These are phyloP conservation scores for Araneus ventricosus DNA, from an alignment of 1,140 invertebrate genomes.

Conservation along the genomic window DNA sequence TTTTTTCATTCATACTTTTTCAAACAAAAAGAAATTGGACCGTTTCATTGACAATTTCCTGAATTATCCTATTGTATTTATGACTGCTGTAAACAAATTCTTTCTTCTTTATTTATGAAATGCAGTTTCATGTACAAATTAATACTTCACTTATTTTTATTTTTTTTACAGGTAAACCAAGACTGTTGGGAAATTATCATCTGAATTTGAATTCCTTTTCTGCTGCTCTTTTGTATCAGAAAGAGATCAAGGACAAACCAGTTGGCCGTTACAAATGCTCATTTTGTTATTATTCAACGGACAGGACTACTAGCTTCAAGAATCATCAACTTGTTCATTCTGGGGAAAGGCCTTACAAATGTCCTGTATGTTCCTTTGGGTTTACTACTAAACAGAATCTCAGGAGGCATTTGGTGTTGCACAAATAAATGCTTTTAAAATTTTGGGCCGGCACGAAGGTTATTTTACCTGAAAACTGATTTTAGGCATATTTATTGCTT, in stretches of 20 bases:
- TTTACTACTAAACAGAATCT: conserved; percentile 73
- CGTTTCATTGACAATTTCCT: too few species aligned
- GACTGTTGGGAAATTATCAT: neutral
- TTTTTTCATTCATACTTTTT: too few species aligned
- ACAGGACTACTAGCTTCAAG: conserved; percentile 62
- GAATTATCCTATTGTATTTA: too few species aligned
- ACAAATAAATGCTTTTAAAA: neutral
- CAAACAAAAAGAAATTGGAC: too few species aligned
- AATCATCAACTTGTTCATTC: conserved; percentile 64
- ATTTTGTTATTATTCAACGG: conserved; percentile 50
- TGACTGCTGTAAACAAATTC: too few species aligned
- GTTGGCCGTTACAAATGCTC: conserved; percentile 32
- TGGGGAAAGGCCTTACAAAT: conserved; percentile 61
- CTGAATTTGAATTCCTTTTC: conserved; percentile 4
- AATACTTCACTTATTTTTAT: neutral
- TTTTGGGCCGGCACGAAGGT: neutral
- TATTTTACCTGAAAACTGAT: too few species aligned
- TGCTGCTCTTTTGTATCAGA: neutral
- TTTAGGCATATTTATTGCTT: too few species aligned
- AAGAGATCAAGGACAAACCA: neutral
- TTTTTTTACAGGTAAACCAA: conserved; percentile 20
- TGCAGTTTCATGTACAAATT: neutral
- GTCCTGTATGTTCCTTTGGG: conserved; percentile 48
- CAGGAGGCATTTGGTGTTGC: conserved; percentile 44
- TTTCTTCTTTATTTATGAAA: too few species aligned